Base-by-base conservation (phyloP, 1,140 invertebrate genomes). In the Lutraria rhynchaena region DNA sequence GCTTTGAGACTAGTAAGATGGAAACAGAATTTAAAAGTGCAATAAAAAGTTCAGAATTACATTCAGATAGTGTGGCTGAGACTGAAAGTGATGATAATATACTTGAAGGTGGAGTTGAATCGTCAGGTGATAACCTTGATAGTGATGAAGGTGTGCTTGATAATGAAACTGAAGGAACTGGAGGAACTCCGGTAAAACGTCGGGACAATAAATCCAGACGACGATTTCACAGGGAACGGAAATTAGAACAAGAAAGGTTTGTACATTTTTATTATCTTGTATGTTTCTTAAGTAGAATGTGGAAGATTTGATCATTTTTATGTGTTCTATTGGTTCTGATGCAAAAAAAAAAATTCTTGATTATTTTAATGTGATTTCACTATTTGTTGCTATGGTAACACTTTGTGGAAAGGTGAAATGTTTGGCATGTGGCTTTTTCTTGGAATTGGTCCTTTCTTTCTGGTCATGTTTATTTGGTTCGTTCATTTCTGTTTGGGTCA, bases 1-100 rank as follows among this genome's bases (percentile, higher is more conserved):
- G 83, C 58, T 87, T 89, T 83, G 89, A 89, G 53, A 69, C 75
- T 31, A 78, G 81, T 41, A 84, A 86, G 41, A 80, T 93, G 65
- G 95, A 95, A 85, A 67, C 81, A 5, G 94, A 95, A 63, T 41
- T 41, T 4, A 55, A 33, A 70, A 70, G 67, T 70, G 35, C 24
- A 60, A 58, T 58, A 74, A 44, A 74, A 46, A 3, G 22, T 74
- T 22, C 44, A 4, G 53, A 74, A 46, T 19, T 44, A 11, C 13
- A 33, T 74, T 24, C 55, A 44, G 71, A 74, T 11, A 55, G 17
- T 27, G 44, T 53, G 13, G 67, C 13, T 31, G 67, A 70, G 19
- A 55, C 29, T 15, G 70, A 74, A 27, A 74, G 55, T 37, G 70
- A 74, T 55, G 67, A 61, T 13, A 60, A 69, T 60, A 35, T 49